A percentile compares a stretch with the other conserved stretches of the same genome.
phyloP scores from a whole-genome alignment of 1,140 invertebrate species.

The Drosophila bipectinata region DNA sequence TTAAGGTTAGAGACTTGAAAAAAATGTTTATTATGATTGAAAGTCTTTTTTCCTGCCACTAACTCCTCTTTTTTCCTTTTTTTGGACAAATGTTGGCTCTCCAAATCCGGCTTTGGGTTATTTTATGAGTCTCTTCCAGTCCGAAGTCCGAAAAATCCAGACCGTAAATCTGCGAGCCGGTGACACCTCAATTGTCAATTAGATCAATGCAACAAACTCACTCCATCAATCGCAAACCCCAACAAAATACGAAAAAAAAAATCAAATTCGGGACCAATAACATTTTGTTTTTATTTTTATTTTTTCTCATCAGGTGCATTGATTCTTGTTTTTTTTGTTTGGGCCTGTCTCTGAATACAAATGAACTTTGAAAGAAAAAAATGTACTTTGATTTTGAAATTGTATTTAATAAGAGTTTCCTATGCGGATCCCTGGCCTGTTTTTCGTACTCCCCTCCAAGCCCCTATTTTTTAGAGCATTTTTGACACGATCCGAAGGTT shows the following conservation, averaged over 20 bases:
- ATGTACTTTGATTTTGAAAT: slow-evolving; percentile 11
- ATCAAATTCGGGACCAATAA: slow-evolving; percentile 46
- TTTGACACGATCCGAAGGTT: slow-evolving; percentile 38
- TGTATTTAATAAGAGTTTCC: slow-evolving; percentile 21
- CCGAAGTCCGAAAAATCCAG: slow-evolving; percentile 29
- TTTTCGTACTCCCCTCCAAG: background rate
- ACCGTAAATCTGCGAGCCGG: slow-evolving; percentile 36
- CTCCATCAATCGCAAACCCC: slow-evolving; percentile 17
- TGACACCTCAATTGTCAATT: slow-evolving; percentile 60
- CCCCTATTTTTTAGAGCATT: slow-evolving; percentile 30
- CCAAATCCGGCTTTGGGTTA: slow-evolving; percentile 10
- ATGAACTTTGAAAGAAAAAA: background rate
- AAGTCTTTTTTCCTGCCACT: too few species aligned
- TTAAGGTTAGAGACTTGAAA: too few species aligned
- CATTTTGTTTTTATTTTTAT: slow-evolving; percentile 44
- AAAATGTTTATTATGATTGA: too few species aligned
- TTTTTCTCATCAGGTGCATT: slow-evolving; percentile 29
- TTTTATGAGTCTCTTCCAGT: slow-evolving; percentile 12
- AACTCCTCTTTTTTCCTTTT: background rate
- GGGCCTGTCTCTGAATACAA: slow-evolving; percentile 34
- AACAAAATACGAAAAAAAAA: slow-evolving; percentile 10
- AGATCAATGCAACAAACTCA: slow-evolving; percentile 57
- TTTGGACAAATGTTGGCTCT: slow-evolving; percentile 4
- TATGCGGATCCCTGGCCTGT: slow-evolving; percentile 37
- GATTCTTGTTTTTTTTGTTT: slow-evolving; percentile 21